A percentile compares a stretch with the other conserved stretches of the same genome.
Conservation (phyloP, 2,113 vertebrate genomes). For the Progne subis region DNA sequence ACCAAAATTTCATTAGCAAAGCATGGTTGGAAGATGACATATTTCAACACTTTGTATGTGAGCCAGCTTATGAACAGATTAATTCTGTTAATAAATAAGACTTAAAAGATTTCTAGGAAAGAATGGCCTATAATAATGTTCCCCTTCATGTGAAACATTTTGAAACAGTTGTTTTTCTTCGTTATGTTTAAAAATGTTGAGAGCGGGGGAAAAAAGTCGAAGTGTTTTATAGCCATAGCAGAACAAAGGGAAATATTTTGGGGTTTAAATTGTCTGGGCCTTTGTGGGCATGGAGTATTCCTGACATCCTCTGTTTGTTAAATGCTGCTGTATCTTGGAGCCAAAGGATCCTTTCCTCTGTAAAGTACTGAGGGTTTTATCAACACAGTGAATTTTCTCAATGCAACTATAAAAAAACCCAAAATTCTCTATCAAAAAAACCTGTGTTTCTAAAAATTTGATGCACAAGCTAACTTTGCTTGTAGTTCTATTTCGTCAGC, state of each 20-base stretch:
- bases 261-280: constrained; percentile 65
- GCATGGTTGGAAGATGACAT: constrained; percentile 65
- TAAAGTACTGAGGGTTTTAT: neutral
- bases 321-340: neutral
- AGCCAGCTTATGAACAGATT: constrained; percentile 74
- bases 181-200: constrained; percentile 64
- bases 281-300: neutral
- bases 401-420: accelerated
- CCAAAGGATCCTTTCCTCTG: neutral
- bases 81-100: constrained; percentile 76
- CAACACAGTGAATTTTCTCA: neutral
- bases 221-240: constrained; percentile 63
- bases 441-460: neutral
- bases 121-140: constrained; percentile 69
- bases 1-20: constrained; percentile 74
- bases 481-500: neutral
- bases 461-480: neutral
- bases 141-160: constrained; percentile 67
- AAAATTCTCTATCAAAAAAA: neutral
- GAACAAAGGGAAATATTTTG: constrained; percentile 66
- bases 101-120: constrained; percentile 76
- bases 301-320: neutral
- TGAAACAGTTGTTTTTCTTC: constrained; percentile 66
- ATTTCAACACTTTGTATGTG: constrained; percentile 69
- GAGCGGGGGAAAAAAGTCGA: constrained; percentile 8